Evolutionary conservation across 1,140 invertebrate genomes (phyloP).

Genomic region (Pogonomyrmex barbatus): DNA sequence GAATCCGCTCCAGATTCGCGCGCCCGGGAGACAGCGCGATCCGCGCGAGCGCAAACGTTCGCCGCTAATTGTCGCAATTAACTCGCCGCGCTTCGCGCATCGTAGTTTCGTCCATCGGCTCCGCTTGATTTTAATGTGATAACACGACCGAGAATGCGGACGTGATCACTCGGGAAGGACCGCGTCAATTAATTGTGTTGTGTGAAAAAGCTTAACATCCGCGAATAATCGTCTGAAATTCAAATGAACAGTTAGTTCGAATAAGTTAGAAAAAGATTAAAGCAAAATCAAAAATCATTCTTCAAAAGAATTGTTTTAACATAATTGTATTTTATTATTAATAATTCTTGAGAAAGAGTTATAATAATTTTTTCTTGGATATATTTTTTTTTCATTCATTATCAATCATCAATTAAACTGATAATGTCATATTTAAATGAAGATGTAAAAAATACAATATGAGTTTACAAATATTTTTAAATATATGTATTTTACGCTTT

Average conservation of each 20-base stretch:
- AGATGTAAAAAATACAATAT: slow-evolving; percentile 4
- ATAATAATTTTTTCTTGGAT: neutral
- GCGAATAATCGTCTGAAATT: neutral
- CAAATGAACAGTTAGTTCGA: neutral
- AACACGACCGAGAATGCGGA: slow-evolving; percentile 40
- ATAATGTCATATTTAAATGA: neutral
- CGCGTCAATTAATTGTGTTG: neutral
- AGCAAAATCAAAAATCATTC: no score
- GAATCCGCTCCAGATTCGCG: slow-evolving; percentile 78
- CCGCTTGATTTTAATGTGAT: slow-evolving; percentile 28
- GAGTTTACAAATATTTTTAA: neutral
- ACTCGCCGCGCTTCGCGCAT: slow-evolving; percentile 11
- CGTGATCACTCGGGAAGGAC: neutral
- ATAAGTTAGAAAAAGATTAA: no score
- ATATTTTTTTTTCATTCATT: neutral
- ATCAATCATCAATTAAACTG: neutral
- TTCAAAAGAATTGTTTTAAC: neutral
- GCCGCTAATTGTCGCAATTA: slow-evolving; percentile 59
- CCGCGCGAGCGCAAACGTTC: slow-evolving; percentile 36
- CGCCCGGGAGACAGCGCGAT: slow-evolving; percentile 38
- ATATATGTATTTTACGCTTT: neutral
- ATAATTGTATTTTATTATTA: neutral
- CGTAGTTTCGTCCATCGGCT: neutral
- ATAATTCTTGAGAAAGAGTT: neutral
- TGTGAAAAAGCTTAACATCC: neutral